phyloP scores from a whole-genome alignment of 2,113 vertebrate species.

The Cyphomyrus plagiostoma region DNA sequence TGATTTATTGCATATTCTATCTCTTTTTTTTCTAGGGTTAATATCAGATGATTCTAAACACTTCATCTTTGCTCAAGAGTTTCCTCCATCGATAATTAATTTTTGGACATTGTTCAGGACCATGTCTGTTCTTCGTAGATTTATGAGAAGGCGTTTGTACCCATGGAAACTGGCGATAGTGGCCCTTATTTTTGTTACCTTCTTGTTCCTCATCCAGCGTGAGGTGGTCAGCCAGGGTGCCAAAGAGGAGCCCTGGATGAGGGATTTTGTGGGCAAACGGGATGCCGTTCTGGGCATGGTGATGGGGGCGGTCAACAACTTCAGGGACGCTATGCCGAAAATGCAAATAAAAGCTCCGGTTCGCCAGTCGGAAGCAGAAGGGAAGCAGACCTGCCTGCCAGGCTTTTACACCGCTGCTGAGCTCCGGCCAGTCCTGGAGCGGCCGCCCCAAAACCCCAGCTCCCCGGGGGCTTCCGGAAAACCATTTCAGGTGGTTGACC shows the following conservation, averaged over 20 bases:
- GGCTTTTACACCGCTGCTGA: slow-evolving; percentile 83
- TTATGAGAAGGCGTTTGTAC: slow-evolving; percentile 67
- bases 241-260: slow-evolving; percentile 72
- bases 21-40: slow-evolving; percentile 23
- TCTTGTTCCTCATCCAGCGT: slow-evolving; percentile 90
- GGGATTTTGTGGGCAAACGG: slow-evolving; percentile 71
- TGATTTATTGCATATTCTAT: neutral
- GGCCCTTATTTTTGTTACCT: slow-evolving; percentile 77
- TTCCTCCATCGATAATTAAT: slow-evolving; percentile 26
- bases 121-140: slow-evolving; percentile 73
- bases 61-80: slow-evolving; percentile 35
- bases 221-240: slow-evolving; percentile 79
- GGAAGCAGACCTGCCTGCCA: slow-evolving; percentile 64
- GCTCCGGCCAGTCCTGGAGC: slow-evolving; percentile 74
- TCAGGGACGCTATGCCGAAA: slow-evolving; percentile 87
- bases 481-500: slow-evolving; percentile 68
- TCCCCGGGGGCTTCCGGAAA: slow-evolving; percentile 86
- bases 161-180: slow-evolving; percentile 76
- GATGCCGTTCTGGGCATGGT: slow-evolving; percentile 79
- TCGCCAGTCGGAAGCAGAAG: slow-evolving; percentile 59
- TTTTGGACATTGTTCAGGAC: slow-evolving; percentile 38
- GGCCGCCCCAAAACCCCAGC: slow-evolving; percentile 77
- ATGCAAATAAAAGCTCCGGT: slow-evolving; percentile 92
- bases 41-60: slow-evolving; percentile 20
- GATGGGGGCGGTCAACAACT: slow-evolving; percentile 89